Base-by-base conservation (phyloP, 1,140 invertebrate genomes). In the Telenomus remus region DNA sequence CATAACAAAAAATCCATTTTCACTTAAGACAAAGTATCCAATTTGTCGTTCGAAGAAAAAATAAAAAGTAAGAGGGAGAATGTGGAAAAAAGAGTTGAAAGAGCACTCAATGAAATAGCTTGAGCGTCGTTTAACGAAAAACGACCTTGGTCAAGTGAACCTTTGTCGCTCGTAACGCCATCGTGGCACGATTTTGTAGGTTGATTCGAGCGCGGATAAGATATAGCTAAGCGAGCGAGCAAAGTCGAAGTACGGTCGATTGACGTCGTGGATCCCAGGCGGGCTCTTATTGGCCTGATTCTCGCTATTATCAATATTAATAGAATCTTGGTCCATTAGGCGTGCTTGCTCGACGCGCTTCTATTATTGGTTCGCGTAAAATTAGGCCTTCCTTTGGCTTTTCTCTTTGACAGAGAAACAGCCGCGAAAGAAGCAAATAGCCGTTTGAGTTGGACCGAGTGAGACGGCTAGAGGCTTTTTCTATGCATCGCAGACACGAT, bases 231-330 rank as follows among this genome's bases (percentile, higher is more conserved):
- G 16, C 13, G 54, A 54, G 27, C 57, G 69, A 55, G 61, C 55
- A 66, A 65, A 73, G 70, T 73, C 71, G 63, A 60, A 56, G 42
- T 46, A 66, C 49, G 69, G 48, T 74, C 61, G 71, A 74, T 68
- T 63, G 71, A 63, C 71, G 71, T 51, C 54, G 69, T 34, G 65
- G 55, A 61, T 70, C 66, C 61, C 55, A 63, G 59, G n/a, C n/a
- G n/a, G 60, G 35, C 70, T 80, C 76, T 80, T 78, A 81, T 82
- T 81, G 81, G 80, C 82, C 81, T 82, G 81, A 82, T 82, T 83
- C 80, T 79, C 75, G 72, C 73, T 66, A 82, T 80, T 82, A 82
- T 80, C 80, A 81, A 82, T 82, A 83, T 80, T 81, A 82, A 80
- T 81, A 78, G 80, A 80, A 76, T 79, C 78, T 81, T 79, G 79